phyloP scores from a whole-genome alignment of 2,797 vertebrate species.

The Anniella stebbinsi region DNA sequence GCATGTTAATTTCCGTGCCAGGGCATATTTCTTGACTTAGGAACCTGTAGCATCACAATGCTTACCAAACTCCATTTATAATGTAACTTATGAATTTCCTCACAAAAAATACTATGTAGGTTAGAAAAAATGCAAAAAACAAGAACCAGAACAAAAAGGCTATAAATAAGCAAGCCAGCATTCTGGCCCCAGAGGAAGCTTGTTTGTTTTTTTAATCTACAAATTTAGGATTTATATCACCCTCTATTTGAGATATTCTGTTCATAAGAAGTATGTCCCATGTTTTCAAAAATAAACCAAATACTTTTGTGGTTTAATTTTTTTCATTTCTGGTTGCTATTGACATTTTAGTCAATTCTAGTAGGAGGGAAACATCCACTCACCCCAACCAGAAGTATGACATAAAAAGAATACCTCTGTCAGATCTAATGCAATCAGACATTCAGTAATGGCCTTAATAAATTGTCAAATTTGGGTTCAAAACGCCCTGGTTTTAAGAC shows the following conservation, averaged over 20 bases:
- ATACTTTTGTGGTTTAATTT: not conserved
- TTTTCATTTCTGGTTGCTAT: no score
- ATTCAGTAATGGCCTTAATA: no score
- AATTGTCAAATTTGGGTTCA: no score
- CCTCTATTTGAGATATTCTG: not conserved
- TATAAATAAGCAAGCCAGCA: no score
- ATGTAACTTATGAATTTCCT: not conserved
- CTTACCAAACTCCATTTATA: not conserved
- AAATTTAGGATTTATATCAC: no score
- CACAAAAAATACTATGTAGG: not conserved
- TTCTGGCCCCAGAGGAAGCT: not conserved
- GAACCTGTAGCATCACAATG: not conserved
- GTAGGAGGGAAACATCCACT: no score
- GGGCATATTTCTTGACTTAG: not conserved
- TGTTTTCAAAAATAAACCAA: not conserved
- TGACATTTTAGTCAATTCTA: no score
- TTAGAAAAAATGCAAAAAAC: no score
- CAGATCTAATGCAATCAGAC: no score
- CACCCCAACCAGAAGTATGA: no score
- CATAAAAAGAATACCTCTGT: no score
- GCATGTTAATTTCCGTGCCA: not conserved
- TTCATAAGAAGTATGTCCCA: not conserved
- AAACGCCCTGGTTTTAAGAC: no score
- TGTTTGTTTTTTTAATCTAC: not conserved
- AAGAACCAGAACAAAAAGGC: not conserved